Conservation (phyloP, 2,113 vertebrate genomes). For the Pipra filicauda region DNA sequence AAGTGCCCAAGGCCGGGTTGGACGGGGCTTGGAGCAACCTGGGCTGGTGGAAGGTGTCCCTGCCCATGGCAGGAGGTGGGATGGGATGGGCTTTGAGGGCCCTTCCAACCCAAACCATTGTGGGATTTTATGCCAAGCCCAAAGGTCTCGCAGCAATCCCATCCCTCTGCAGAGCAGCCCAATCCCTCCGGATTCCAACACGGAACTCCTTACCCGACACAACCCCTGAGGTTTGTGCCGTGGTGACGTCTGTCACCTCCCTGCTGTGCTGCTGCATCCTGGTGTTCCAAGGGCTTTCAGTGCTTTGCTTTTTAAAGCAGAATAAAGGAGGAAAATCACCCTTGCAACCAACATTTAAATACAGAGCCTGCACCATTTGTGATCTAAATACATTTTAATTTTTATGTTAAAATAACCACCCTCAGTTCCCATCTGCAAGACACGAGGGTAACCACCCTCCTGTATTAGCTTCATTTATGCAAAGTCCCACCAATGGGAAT, state of each 20-base stretch:
- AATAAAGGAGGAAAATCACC: background rate
- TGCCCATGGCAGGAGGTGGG: background rate
- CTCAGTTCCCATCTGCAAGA: background rate
- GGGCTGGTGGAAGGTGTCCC: background rate
- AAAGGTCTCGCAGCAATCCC: fast-evolving
- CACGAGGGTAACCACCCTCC: background rate
- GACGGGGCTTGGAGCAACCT: background rate
- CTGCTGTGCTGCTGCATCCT: background rate
- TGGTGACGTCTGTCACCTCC: background rate
- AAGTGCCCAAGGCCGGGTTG: background rate
- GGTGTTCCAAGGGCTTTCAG: background rate
- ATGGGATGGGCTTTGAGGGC: fast-evolving
- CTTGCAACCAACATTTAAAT: background rate
- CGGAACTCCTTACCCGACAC: background rate
- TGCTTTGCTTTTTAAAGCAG: background rate
- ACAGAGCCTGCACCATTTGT: background rate
- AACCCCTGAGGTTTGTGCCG: background rate
- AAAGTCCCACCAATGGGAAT: background rate
- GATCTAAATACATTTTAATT: conserved; percentile 11
- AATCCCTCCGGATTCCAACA: background rate
- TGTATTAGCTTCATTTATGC: background rate
- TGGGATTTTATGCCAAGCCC: background rate
- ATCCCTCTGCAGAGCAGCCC: background rate
- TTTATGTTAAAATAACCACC: conserved; percentile 2
- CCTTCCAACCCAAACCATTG: background rate